Conservation (phyloP, 37 sponge, comb jelly and placozoan genomes). For the Chondrilla cf. caribensis region DNA sequence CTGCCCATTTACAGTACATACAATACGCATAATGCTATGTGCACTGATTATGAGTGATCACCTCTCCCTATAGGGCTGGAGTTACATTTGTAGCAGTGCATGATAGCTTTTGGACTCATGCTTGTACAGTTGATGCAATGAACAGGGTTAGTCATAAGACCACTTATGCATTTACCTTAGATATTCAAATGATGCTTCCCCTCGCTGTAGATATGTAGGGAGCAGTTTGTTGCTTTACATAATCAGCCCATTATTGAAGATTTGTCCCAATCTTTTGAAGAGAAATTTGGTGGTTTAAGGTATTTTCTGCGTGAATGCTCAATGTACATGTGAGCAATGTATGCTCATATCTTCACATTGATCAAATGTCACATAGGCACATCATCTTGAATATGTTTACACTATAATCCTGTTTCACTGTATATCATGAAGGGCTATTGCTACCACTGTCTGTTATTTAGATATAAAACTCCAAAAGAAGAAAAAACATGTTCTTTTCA, state of each 20-base stretch:
- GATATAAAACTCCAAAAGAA: too few species aligned
- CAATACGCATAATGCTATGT: too few species aligned
- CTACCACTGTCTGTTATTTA: too few species aligned
- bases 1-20: too few species aligned
- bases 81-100: constrained; percentile 93
- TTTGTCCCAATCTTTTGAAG: constrained; percentile 59
- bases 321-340: too few species aligned
- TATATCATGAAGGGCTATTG: too few species aligned
- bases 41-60: too few species aligned
- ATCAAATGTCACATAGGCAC: too few species aligned
- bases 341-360: too few species aligned
- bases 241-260: constrained; percentile 72
- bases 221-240: constrained; percentile 93
- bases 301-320: neutral
- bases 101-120: constrained; percentile 97
- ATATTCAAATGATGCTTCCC: neutral
- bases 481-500: too few species aligned
- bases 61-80: constrained; percentile 52
- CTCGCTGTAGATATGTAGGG: constrained; percentile 59
- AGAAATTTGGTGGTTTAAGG: constrained; percentile 64
- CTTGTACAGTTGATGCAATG: constrained; percentile 78
- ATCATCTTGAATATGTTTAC: too few species aligned
- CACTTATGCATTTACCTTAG: neutral
- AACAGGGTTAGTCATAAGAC: constrained; percentile 41
- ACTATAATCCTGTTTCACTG: too few species aligned